These are phyloP conservation scores for Acronicta aceris DNA, from an alignment of 2,888 invertebrate species.

Conservation along the genomic window DNA sequence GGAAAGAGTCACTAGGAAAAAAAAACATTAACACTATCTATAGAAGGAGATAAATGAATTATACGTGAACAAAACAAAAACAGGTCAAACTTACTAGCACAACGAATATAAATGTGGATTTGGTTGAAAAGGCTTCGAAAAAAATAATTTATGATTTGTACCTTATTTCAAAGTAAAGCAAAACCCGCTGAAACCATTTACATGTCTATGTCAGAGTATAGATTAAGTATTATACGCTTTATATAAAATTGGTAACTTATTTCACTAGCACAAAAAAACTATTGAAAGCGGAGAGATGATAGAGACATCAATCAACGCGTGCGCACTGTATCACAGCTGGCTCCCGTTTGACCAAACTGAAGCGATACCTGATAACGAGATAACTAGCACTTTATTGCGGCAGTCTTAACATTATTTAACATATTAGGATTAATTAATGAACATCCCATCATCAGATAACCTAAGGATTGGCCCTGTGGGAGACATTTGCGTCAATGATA, in stretches of 20 bases:
- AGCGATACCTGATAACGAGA: constrained; percentile 61
- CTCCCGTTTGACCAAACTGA: constrained; percentile 59
- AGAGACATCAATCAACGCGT: constrained; percentile 51
- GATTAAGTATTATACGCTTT: constrained; percentile 1
- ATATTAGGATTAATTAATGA: constrained; percentile 73
- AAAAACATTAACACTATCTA: constrained; percentile 1
- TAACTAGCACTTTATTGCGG: constrained; percentile 29
- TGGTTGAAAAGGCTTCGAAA: background rate
- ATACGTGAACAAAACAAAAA: background rate
- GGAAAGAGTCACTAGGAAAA: constrained; percentile 30
- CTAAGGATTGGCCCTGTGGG: constrained; percentile 68
- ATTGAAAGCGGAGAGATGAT: constrained; percentile 19
- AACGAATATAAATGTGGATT: background rate
- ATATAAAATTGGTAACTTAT: constrained; percentile 14
- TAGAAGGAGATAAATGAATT: background rate
- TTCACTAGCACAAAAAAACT: constrained; percentile 27
- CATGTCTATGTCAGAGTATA: constrained; percentile 6
- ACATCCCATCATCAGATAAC: constrained; percentile 73
- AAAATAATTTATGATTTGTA: constrained; percentile 22
- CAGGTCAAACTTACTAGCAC: background rate
- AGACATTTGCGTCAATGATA: constrained; percentile 79
- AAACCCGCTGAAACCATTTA: constrained; percentile 16
- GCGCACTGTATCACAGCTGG: constrained; percentile 53
- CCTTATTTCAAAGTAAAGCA: constrained; percentile 28
- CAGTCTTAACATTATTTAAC: constrained; percentile 43